Evolutionary conservation across 92 coral and sea anemone genomes (phyloP), one percentile per base, ranked within the genome.

Genomic region (Hydrozoanthus gracilis): DNA sequence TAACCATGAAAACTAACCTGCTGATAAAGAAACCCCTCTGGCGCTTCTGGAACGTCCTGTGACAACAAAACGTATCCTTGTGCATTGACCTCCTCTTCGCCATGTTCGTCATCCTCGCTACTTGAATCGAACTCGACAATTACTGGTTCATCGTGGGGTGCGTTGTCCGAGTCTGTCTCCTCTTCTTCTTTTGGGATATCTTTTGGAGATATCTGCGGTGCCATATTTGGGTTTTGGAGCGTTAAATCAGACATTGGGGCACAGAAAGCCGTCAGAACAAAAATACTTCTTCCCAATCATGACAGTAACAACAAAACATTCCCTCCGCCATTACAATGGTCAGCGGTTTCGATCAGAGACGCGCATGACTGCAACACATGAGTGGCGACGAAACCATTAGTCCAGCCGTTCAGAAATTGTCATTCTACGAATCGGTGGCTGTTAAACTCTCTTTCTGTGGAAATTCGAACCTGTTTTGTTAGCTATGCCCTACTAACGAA

Each of bases 201-300:
- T 64, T 79, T 79, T 46, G 84, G 84, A 3, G 84, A 79, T 60
- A 79, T 79, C 55, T 79, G 84, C 9, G 84, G 84, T 79, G 84
- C 73, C 85, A 80, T 80, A 44, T 64, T 47, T 45, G 73, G 17
- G 2, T 65, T 65, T 8, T 45, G 68, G 16, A 18, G 18, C 11
- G 85, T 69, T 80, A 80, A 5, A 80, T 80, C 46, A 49, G 85
- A 80, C 85, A 80, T 80, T 48, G 47, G 74, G 51, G 48, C 61
- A 51, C 49, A 18, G 3, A 62, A 39, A 64, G 27, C 60, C 73
- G 11, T 67, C 50, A 17, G 47, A 47, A 79, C 48, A n/a, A 16
- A 44, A 44, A 65, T 65, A n/a, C 16, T 61, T 58, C 45, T 79
- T 79, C 6, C 9, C 12, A 44, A 67, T 44, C 56, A 47, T 62